Base-by-base conservation (phyloP, 2,888 invertebrate species). In the Stenurella melanura region DNA sequence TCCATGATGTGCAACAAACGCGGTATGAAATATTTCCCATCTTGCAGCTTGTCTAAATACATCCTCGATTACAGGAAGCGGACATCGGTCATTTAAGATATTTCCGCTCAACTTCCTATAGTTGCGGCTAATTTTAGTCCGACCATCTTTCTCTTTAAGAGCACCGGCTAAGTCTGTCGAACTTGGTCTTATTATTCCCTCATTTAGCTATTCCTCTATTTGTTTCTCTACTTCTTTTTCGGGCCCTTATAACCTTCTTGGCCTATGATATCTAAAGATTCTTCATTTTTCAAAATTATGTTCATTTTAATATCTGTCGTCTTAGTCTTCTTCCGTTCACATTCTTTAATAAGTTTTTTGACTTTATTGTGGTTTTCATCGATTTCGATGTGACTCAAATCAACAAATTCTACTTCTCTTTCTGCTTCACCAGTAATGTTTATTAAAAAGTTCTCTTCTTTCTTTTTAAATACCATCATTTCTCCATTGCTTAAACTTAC, bases 131-230 rank as follows among this genome's bases (percentile, higher is more conserved):
- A 84, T 67, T 75, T 81, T 70, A 4, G 67, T 60, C 11, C 67
- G 12, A 12, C 81, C 84, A 73, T 77, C 73, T 61, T 84, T 85
- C 72, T 83, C 84, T 57, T 78, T 80, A 1, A 80, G 76, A 10
- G 78, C 82, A 58, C 80, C 78, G 12, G 83, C 81, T 64, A 72
- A 85, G 18, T 84, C 81, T 0, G 85, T 34, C n/a, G n/a, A n/a
- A n/a, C n/a, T n/a, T n/a, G n/a, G n/a, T n/a, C n/a, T n/a, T n/a
- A n/a, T n/a, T n/a, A 84, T 78, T 1, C 78, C 80, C 9, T 82
- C 79, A 12, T 79, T 67, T 21, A 78, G 75, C 76, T 68, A 84
- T 78, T 77, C 67, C 57, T 78, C 70, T 26, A 82, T 72, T 58
- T 81, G 78, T 57, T 60, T 66, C 11, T 80, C 76, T 30, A 84